Evolutionary conservation across 2,888 invertebrate genomes (phyloP), one percentile per base, ranked within the genome.

Genomic region (Erebia ligea): DNA sequence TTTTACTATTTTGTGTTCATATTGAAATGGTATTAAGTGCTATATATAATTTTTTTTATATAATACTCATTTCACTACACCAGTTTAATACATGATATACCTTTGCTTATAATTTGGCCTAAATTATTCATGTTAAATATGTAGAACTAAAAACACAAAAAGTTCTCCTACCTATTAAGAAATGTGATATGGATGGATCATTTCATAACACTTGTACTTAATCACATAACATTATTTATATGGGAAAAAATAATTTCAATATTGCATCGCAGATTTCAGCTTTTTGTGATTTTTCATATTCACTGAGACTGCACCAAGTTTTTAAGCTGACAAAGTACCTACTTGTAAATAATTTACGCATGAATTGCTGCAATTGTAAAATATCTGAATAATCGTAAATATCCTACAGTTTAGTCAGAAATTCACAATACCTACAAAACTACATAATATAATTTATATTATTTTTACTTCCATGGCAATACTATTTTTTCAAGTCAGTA

Each of bases 1-100:
- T 3, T 42, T 3, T 72, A 50, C 73, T 73, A 61, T 74, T 76
- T 76, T 78, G 73, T 73, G 73, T 78, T 76, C 74, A 76, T 76
- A 75, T 62, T 70, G 21, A 68, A 56, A 62, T 57, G 21, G 61
- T 56, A 50, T 59, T 17, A 66, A 67, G 45, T 58, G 17, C 45
- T 54, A 48, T 65, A 65, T 67, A 34, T 34, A 6, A 6, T 6
- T 34, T 34, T 25, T 34, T 34, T 34, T 34, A 34, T 58, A n/a
- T 63, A 70, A 70, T 72, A 74, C 72, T 70, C 72, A 67, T 57
- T 70, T 69, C 68, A 67, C 70, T 67, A 58, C 59, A 45, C 8
- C 17, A 65, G 50, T 64, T 67, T 58, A 67, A 67, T 54, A 61
- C 67, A 65, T 65, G 54, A 59, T 61, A 65, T 67, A 58, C 10